Conservation (phyloP, 2,888 invertebrate genomes). For the Ephialtes manifestator region DNA sequence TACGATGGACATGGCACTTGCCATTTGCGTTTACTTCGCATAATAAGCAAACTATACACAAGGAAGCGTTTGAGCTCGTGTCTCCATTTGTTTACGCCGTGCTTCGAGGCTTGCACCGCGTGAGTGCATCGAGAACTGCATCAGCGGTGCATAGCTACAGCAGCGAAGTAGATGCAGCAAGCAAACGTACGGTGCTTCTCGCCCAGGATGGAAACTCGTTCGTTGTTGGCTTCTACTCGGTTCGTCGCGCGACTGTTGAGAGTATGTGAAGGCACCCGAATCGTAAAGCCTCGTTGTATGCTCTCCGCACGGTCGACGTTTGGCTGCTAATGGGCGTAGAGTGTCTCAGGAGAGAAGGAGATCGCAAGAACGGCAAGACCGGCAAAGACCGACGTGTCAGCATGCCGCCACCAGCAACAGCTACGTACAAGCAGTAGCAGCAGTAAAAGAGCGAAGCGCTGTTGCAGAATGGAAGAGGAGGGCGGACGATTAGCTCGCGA, state of each 20-base stretch:
- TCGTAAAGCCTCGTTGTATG: constrained; percentile 69
- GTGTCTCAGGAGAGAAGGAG: constrained; percentile 43
- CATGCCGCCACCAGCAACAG: constrained; percentile 70
- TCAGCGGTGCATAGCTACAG: constrained; percentile 30
- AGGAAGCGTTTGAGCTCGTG: constrained; percentile 41
- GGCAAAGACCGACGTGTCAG: constrained; percentile 72
- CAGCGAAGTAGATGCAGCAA: constrained; percentile 40
- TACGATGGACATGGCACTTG: constrained; percentile 29
- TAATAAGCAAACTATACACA: constrained; percentile 5
- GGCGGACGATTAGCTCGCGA: constrained; percentile 75
- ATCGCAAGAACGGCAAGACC: constrained; percentile 74
- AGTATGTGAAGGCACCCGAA: constrained; percentile 82
- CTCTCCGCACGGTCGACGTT: constrained; percentile 57
- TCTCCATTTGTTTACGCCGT: constrained; percentile 63
- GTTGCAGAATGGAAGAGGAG: constrained; percentile 29
- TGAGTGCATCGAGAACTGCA: constrained; percentile 39
- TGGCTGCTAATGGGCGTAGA: constrained; percentile 72
- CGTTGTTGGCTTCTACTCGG: constrained; percentile 61
- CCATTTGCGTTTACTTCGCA: constrained; percentile 22
- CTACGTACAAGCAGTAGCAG: constrained; percentile 11
- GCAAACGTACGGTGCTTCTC: constrained; percentile 45
- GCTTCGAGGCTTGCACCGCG: constrained; percentile 25
- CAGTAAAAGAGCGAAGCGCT: constrained; percentile 33
- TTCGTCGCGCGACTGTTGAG: constrained; percentile 73
- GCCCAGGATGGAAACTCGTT: constrained; percentile 80